A percentile compares a stretch with the other conserved stretches of the same genome.
Evolutionary conservation across 1,140 invertebrate genomes (phyloP).

Genomic region (fruit fly (Drosophila melanogaster)): Release_6_plus_ISO1_MT NT_037436.4:2958001-2958500

Average conservation of each 20-base stretch:
- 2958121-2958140: constrained; percentile 70
- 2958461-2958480: constrained; percentile 29
- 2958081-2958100: constrained; percentile 57
- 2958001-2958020: constrained; percentile 64
- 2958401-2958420: constrained; percentile 40
- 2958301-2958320: constrained; percentile 44
- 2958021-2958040: constrained; percentile 77
- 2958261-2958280: not conserved
- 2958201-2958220: constrained; percentile 30
- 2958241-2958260: constrained; percentile 1
- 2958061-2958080: constrained; percentile 75
- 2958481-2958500: not conserved
- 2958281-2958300: constrained; percentile 20
- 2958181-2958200: constrained; percentile 35
- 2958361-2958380: constrained; percentile 56
- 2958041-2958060: constrained; percentile 54
- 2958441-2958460: constrained; percentile 31
- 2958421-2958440: constrained; percentile 40
- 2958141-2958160: constrained; percentile 40
- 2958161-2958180: constrained; percentile 38
- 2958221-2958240: constrained; percentile 6
- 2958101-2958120: constrained; percentile 62
- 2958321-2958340: constrained; percentile 34
- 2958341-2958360: constrained; percentile 37
- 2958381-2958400: constrained; percentile 51